Evolutionary conservation across 2,888 invertebrate genomes (phyloP).

Genomic region (Patella caerulea): DNA sequence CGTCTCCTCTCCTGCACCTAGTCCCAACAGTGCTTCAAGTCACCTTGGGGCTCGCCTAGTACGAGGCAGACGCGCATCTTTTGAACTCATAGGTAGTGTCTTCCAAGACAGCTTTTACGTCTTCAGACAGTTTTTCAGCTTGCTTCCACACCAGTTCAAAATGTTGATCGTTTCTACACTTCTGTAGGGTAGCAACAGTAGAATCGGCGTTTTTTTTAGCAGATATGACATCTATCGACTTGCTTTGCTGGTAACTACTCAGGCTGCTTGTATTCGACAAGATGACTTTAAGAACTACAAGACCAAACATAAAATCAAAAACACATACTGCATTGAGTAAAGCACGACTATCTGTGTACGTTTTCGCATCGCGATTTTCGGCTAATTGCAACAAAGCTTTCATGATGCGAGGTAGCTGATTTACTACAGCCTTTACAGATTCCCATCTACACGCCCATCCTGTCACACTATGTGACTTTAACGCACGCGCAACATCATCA

Average conservation of each 20-base stretch:
- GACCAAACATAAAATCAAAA: neutral
- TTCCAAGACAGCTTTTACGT: neutral
- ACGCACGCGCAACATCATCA: neutral
- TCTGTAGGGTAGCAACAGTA: neutral
- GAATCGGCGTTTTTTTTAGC: neutral
- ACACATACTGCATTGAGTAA: neutral
- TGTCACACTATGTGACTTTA: conserved; percentile 7
- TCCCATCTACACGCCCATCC: neutral
- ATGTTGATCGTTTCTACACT: neutral
- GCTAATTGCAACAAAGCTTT: neutral
- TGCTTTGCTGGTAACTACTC: neutral
- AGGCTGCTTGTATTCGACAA: neutral
- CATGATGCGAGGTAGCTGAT: neutral
- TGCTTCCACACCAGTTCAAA: neutral
- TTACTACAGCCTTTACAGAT: neutral
- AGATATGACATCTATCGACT: neutral
- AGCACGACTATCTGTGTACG: neutral
- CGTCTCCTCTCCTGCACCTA: neutral
- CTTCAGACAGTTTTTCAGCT: neutral
- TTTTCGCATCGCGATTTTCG: neutral
- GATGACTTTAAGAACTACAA: neutral
- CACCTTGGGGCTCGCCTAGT: neutral
- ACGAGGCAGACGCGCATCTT: neutral
- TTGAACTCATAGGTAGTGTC: neutral
- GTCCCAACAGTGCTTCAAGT: neutral